A percentile compares a stretch with the other conserved stretches of the same genome.
These are phyloP conservation scores for Amblyopsis hoosieri DNA, from an alignment of 2,797 vertebrate genomes.

Conservation along the genomic window DNA sequence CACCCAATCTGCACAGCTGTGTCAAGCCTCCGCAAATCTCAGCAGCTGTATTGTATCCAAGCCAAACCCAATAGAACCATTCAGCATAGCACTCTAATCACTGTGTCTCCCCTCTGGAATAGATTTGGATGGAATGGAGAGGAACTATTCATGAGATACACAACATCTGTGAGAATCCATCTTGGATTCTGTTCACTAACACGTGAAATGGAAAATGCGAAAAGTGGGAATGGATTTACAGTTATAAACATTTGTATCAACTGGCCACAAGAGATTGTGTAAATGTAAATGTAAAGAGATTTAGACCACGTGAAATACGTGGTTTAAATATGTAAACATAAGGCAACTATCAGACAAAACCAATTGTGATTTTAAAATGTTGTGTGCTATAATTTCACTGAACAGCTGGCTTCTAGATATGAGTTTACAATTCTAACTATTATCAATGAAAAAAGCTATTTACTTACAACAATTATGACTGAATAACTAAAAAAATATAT, in stretches of 20 bases:
- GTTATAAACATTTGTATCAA: conserved; percentile 27
- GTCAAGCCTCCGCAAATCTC: conserved; percentile 42
- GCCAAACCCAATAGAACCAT: conserved; percentile 10
- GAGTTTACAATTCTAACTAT: no score
- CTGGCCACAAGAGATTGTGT: conserved; percentile 8
- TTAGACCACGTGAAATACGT: conserved; percentile 13
- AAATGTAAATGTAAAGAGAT: no score
- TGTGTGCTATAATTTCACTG: no score
- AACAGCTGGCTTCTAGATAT: no score
- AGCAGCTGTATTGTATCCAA: conserved; percentile 59
- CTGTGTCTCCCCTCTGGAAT: conserved; percentile 26
- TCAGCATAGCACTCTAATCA: conserved; percentile 18
- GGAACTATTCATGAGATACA: conserved; percentile 23
- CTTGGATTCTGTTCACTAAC: conserved; percentile 41
- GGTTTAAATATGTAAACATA: conserved; percentile 21
- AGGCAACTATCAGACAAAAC: conserved; percentile 4
- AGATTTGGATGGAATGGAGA: conserved; percentile 36
- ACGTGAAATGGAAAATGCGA: conserved; percentile 23
- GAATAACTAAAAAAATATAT: no score
- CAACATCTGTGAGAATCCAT: conserved; percentile 63
- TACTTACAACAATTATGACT: no score
- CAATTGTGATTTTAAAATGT: no score
- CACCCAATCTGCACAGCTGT: conserved; percentile 57
- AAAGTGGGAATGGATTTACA: background rate
- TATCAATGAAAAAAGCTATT: no score